Evolutionary conservation across 2,888 invertebrate species (phyloP), one percentile per base, ranked within the genome.

Genomic region (Chloroclystis v-ata): DNA sequence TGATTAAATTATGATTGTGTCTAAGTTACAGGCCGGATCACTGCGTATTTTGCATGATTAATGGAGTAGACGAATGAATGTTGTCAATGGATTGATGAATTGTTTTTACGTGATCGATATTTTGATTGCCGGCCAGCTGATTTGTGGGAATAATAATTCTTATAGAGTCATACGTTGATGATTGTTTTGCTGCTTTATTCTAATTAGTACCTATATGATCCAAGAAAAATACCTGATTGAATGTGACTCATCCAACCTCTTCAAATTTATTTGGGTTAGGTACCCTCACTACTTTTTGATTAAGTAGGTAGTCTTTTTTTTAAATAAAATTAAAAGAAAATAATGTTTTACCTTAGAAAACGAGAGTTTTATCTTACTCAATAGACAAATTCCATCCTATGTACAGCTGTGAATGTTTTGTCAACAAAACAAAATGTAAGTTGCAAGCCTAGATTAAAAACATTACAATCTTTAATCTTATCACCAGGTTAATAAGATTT

Each of bases 91-190:
- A 24, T 20, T 33, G n/a, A 25, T 6, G 37, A 63, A 72, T 72
- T 73, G 70, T 69, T 73, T 71, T 73, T 58, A 52, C 61, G 55
- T 67, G 65, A 76, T 79, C 74, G 73, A 78, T 80, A 70, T 65
- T 68, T 74, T 69, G 45, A 40, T 51, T 47, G 63, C 30, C 9
- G 69, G 67, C 62, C 60, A 54, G 49, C 40, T 59, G 35, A 33
- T 40, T 35, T n/a, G n/a, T 20, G 20, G 2, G 20, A 20, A 20
- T 20, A 20, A 2, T 5, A 5, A 5, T 20, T 20, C 20, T 20
- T 2, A 20, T 20, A 20, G 5, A n/a, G n/a, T n/a, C n/a, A n/a
- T n/a, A n/a, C n/a, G 2, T 20, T 20, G 20, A 2, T 20, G 20
- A 20, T 20, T 5, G 20, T 4, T 20, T 20, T 4, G 20, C 20